Conservation (phyloP, 2,888 invertebrate genomes). For the Heliothis peltigera region DNA sequence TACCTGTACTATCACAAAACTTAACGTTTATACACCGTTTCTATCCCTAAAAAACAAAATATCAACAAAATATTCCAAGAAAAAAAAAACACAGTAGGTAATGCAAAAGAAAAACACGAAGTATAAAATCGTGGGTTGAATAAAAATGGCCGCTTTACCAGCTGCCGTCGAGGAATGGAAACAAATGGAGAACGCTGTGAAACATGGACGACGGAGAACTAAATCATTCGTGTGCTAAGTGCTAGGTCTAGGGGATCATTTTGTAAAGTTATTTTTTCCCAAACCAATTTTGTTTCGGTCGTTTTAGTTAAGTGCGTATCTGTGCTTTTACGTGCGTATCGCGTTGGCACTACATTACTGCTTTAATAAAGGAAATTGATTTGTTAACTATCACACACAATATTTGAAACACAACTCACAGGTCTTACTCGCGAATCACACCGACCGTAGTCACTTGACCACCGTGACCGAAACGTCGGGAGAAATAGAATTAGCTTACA, state of each 20-base stretch:
- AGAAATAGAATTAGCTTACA: too few species aligned
- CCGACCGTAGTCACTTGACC: too few species aligned
- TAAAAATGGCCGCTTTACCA: constrained; percentile 70
- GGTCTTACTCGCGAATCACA: too few species aligned
- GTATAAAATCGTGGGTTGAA: constrained; percentile 40
- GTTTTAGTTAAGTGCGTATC: too few species aligned
- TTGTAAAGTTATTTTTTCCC: neutral
- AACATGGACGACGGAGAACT: constrained; percentile 40
- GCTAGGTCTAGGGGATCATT: neutral
- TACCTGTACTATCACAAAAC: too few species aligned
- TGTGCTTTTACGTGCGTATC: too few species aligned
- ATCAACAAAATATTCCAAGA: neutral
- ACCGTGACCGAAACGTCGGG: too few species aligned
- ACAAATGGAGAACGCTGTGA: constrained; percentile 64
- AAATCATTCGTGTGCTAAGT: constrained; percentile 2
- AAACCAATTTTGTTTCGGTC: neutral
- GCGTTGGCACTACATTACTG: too few species aligned
- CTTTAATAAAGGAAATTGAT: too few species aligned
- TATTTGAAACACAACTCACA: too few species aligned
- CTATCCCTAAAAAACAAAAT: constrained; percentile 2
- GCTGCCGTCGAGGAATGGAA: constrained; percentile 59
- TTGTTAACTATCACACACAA: too few species aligned
- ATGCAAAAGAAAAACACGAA: neutral
- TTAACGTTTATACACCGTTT: neutral
- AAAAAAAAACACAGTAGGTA: neutral